phyloP scores from a whole-genome alignment of 2,888 invertebrate genomes.

The Leucozona laternaria region DNA sequence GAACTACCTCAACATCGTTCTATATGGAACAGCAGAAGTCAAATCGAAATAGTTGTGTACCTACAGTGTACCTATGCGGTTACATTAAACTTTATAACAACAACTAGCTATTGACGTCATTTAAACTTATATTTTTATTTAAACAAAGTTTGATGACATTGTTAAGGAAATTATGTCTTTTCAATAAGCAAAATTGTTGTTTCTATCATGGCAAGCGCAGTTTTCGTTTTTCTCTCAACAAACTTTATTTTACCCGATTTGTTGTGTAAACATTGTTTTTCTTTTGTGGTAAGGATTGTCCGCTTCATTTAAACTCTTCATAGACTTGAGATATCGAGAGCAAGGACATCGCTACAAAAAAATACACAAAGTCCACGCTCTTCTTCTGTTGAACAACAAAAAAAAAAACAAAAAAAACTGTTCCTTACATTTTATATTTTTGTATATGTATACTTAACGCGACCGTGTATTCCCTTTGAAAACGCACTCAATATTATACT shows the following conservation, averaged over 20 bases:
- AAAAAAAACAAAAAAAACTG: neutral
- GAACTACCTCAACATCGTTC: too few species aligned
- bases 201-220: neutral
- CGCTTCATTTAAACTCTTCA: slow-evolving; percentile 30
- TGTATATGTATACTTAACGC: slow-evolving; percentile 8
- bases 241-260: slow-evolving; percentile 3
- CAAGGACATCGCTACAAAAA: neutral
- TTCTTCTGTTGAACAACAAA: neutral
- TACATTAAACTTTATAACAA: too few species aligned
- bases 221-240: neutral
- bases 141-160: too few species aligned
- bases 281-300: slow-evolving; percentile 23
- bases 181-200: too few species aligned
- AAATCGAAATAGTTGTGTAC: too few species aligned
- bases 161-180: too few species aligned
- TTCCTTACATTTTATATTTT: slow-evolving; percentile 3
- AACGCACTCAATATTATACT: slow-evolving; percentile 15
- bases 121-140: too few species aligned
- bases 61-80: too few species aligned
- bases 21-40: too few species aligned
- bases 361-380: neutral
- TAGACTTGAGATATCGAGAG: slow-evolving; percentile 21
- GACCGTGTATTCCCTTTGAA: slow-evolving; percentile 17
- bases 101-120: too few species aligned
- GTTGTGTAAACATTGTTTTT: slow-evolving; percentile 8